phyloP scores from a whole-genome alignment of 2,113 vertebrate genomes.

The Paracanthobrama guichenoti region DNA sequence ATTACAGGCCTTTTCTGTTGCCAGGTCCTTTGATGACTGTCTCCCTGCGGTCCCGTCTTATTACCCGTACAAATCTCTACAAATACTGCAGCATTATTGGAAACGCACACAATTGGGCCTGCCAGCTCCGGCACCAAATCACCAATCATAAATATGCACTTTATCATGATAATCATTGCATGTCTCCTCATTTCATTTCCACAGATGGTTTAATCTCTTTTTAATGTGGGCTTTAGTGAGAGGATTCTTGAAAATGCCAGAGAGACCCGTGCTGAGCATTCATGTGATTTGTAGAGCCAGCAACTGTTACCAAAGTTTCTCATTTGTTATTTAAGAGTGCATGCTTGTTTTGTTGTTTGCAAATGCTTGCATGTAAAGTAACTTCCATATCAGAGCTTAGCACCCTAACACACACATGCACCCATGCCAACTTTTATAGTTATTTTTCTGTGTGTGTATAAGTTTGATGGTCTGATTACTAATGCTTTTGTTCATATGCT shows the following conservation, averaged over 20 bases:
- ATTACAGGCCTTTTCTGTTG: conserved; percentile 27
- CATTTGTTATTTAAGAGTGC: conserved; percentile 7
- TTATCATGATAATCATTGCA: conserved; percentile 49
- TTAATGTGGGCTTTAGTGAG: conserved; percentile 37
- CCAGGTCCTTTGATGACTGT: conserved; percentile 22
- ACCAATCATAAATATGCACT: conserved; percentile 51
- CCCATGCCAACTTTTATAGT: neutral
- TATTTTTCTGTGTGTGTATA: neutral
- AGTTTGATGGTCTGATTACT: conserved; percentile 5
- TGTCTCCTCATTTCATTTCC: conserved; percentile 41
- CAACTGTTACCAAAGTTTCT: neutral
- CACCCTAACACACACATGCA: neutral
- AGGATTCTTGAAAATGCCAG: conserved; percentile 25
- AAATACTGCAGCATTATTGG: conserved; percentile 40
- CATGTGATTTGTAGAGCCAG: neutral
- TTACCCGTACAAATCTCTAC: conserved; percentile 42
- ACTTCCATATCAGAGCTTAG: neutral
- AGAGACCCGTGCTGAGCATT: neutral
- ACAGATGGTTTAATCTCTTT: conserved; percentile 45
- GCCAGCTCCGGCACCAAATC: conserved; percentile 48
- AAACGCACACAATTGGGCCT: conserved; percentile 53
- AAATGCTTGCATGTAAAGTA: neutral
- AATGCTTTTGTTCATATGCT: neutral
- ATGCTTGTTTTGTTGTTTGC: conserved; percentile 15
- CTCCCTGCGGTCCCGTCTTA: conserved; percentile 19